phyloP scores from a whole-genome alignment of 2,797 vertebrate genomes.

The Meriones psammophilus region DNA sequence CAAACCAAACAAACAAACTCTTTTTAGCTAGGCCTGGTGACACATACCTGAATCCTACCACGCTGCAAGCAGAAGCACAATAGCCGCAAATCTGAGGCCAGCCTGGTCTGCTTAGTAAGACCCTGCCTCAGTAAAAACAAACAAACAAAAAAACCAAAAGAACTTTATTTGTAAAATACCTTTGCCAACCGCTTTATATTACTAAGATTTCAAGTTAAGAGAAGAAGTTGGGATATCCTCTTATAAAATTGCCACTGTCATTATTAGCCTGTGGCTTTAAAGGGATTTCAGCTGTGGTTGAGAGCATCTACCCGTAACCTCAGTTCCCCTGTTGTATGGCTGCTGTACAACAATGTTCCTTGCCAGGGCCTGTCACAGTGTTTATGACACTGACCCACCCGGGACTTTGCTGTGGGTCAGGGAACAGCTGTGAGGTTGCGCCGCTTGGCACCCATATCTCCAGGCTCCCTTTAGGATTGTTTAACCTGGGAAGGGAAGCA shows the following conservation, averaged over 20 bases:
- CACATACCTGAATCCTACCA: not conserved
- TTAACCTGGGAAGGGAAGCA: constrained; percentile 27
- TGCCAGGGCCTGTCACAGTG: constrained; percentile 15
- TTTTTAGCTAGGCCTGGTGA: not conserved
- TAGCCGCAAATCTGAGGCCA: not conserved
- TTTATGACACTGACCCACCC: constrained; percentile 46
- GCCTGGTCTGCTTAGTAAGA: not conserved
- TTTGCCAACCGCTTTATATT: constrained; percentile 16
- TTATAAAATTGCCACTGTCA: not conserved
- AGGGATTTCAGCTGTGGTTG: not conserved
- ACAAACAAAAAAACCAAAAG: not conserved
- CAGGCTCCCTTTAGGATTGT: constrained; percentile 29
- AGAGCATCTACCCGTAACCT: constrained; percentile 26
- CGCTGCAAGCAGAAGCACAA: not conserved
- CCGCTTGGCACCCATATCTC: constrained; percentile 11
- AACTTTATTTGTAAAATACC: constrained; percentile 38
- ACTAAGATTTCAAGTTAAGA: constrained; percentile 9
- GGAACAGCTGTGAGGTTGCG: constrained; percentile 57
- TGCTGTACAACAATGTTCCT: not conserved
- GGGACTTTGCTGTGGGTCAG: constrained; percentile 34
- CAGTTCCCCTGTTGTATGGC: constrained; percentile 24
- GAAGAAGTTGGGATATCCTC: not conserved
- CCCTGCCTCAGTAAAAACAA: not conserved
- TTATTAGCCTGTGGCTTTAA: not conserved
- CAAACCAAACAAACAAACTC: not conserved